Percentiles rank a stretch among this genome's conserved stretches.
Conservation (phyloP, 2,113 vertebrate genomes). For the Toxostoma redivivum region DNA sequence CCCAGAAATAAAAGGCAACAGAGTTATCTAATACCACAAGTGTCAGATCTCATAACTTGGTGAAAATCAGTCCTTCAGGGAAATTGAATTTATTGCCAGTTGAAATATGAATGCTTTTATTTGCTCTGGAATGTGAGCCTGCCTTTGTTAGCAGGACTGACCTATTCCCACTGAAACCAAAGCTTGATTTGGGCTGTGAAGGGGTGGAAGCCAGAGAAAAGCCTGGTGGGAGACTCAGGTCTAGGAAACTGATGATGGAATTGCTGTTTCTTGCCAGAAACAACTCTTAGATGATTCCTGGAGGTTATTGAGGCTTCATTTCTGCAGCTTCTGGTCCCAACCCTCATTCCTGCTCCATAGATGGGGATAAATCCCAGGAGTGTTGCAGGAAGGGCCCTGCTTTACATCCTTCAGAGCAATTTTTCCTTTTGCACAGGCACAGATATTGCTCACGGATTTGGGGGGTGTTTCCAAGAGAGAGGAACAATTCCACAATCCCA, state of each 20-base stretch:
- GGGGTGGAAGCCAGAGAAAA: not conserved
- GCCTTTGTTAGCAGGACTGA: not conserved
- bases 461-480: not conserved
- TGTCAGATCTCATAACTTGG: not conserved
- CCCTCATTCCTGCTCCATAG: not conserved
- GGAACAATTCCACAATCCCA: rapidly evolving
- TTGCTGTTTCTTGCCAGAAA: not conserved
- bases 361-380: rapidly evolving
- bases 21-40: not conserved
- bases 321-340: rapidly evolving
- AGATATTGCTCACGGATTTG: not conserved
- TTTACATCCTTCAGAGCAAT: not conserved
- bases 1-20: not conserved
- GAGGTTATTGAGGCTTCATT: rapidly evolving
- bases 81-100: not conserved
- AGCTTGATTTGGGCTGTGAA: not conserved
- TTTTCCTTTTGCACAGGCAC: not conserved
- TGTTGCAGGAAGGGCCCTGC: too few species aligned
- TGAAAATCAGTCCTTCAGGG: not conserved
- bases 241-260: not conserved
- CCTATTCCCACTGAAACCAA: not conserved
- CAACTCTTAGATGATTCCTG: not conserved
- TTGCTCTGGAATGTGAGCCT: not conserved
- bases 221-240: not conserved
- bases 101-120: not conserved